Evolutionary conservation across 2,888 invertebrate genomes (phyloP).

Genomic region (Cephalotes varians): DNA sequence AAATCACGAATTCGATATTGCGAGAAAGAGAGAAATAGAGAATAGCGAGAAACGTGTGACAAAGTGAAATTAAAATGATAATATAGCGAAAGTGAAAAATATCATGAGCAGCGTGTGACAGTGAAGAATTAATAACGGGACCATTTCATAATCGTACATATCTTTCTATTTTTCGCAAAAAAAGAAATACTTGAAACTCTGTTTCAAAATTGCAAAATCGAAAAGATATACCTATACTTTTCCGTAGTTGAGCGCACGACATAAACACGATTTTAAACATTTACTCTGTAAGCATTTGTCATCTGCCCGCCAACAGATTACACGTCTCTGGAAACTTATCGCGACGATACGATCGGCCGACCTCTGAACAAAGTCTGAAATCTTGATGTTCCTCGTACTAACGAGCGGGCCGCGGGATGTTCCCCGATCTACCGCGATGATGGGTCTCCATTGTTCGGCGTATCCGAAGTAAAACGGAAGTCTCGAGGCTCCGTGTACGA

Average conservation of each 20-base stretch:
- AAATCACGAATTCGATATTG: neutral
- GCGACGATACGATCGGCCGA: slow-evolving; percentile 41
- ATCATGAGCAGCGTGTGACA: neutral
- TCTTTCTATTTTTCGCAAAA: neutral
- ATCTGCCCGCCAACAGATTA: slow-evolving; percentile 14
- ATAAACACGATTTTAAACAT: slow-evolving; percentile 28
- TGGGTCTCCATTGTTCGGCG: slow-evolving; percentile 73
- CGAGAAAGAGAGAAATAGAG: neutral
- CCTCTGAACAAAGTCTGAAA: slow-evolving; percentile 52
- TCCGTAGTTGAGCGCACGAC: no score
- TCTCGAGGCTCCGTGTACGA: slow-evolving; percentile 29
- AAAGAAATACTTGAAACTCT: neutral
- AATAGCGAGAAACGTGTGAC: neutral
- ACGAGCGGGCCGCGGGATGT: slow-evolving; percentile 63
- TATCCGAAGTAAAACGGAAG: slow-evolving; percentile 53
- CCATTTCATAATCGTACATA: neutral
- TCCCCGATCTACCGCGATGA: slow-evolving; percentile 70
- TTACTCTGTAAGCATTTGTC: neutral
- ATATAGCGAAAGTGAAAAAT: neutral
- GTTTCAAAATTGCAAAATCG: neutral
- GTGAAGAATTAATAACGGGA: neutral
- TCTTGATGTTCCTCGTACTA: slow-evolving; percentile 59
- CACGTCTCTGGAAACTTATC: slow-evolving; percentile 9
- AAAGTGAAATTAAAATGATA: slow-evolving; percentile 21
- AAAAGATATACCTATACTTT: neutral